These are phyloP conservation scores for Neodiprion lecontei DNA, from an alignment of 1,140 invertebrate species.

Conservation along the genomic window DNA sequence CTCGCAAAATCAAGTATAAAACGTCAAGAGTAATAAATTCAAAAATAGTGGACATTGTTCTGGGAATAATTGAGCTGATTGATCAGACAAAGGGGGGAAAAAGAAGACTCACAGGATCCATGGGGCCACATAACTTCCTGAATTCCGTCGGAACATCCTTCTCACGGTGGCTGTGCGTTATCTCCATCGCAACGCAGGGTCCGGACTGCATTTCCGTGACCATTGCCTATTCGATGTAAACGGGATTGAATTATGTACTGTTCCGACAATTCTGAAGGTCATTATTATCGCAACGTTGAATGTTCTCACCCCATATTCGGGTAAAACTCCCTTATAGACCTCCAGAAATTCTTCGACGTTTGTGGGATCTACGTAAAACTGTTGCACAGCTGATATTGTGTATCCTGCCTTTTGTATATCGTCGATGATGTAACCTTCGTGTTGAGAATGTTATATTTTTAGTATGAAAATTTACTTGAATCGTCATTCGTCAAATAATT, in stretches of 20 bases:
- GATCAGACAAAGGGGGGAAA: neutral
- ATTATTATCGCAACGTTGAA: conserved; percentile 26
- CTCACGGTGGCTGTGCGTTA: conserved; percentile 68
- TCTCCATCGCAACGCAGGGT: conserved; percentile 85
- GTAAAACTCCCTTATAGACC: conserved; percentile 90
- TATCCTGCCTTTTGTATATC: conserved; percentile 79
- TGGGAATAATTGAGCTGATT: neutral
- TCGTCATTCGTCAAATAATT: conserved; percentile 15
- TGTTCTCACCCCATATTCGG: conserved; percentile 76
- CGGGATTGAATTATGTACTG: neutral
- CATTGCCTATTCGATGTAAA: conserved; percentile 68
- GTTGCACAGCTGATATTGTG: conserved; percentile 79
- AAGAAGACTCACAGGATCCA: conserved; percentile 77
- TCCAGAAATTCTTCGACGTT: conserved; percentile 92
- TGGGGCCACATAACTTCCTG: conserved; percentile 84
- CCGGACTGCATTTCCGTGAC: conserved; percentile 82
- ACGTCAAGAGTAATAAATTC: conserved; percentile 14
- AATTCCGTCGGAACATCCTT: conserved; percentile 76
- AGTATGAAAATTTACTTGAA: conserved; percentile 21
- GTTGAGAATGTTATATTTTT: conserved; percentile 43
- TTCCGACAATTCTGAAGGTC: no score
- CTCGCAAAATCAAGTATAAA: neutral
- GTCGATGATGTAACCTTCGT: conserved; percentile 73
- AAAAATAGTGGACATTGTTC: conserved; percentile 18
- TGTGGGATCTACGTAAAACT: conserved; percentile 78